Conservation (phyloP, 2,113 vertebrate genomes). For the Xenopus laevis region DNA sequence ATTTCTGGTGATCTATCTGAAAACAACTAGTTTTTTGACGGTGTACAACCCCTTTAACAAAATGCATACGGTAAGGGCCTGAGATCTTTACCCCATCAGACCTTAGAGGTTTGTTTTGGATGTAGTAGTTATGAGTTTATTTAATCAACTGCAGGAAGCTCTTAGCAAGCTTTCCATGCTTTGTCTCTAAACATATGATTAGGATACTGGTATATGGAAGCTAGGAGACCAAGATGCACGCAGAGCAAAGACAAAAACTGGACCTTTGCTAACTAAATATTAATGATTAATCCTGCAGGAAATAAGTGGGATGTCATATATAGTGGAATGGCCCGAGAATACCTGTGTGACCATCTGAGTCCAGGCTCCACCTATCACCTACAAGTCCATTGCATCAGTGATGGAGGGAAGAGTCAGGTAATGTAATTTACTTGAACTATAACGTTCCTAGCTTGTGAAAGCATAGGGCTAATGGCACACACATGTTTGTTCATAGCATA, state of each 20-base stretch:
- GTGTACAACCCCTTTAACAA: slow-evolving; percentile 11
- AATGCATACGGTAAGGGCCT: slow-evolving; percentile 37
- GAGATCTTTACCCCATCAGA: background rate
- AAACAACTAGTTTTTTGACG: no score
- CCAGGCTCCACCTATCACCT: slow-evolving; percentile 84
- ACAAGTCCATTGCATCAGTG: slow-evolving; percentile 83
- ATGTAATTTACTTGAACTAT: slow-evolving; percentile 45
- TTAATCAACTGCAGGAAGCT: slow-evolving; percentile 53
- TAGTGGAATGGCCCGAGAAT: slow-evolving; percentile 78
- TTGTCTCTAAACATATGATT: slow-evolving; percentile 37
- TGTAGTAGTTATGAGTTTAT: slow-evolving; percentile 39
- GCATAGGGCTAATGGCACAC: no score
- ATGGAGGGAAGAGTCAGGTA: slow-evolving; percentile 93
- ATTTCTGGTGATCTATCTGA: no score
- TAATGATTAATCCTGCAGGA: slow-evolving; percentile 63
- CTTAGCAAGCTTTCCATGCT: slow-evolving; percentile 42
- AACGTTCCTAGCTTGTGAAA: no score
- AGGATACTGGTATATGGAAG: slow-evolving; percentile 39
- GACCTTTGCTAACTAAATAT: slow-evolving; percentile 43
- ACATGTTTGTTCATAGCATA: no score
- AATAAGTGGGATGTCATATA: slow-evolving; percentile 84
- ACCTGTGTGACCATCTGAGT: slow-evolving; percentile 85
- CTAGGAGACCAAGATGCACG: slow-evolving; percentile 45
- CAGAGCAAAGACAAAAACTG: slow-evolving; percentile 39
- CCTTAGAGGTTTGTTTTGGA: slow-evolving; percentile 43